These are phyloP conservation scores for Lepidocolaptes lacrymiger DNA, from an alignment of 2,797 vertebrate genomes.

Conservation along the genomic window DNA sequence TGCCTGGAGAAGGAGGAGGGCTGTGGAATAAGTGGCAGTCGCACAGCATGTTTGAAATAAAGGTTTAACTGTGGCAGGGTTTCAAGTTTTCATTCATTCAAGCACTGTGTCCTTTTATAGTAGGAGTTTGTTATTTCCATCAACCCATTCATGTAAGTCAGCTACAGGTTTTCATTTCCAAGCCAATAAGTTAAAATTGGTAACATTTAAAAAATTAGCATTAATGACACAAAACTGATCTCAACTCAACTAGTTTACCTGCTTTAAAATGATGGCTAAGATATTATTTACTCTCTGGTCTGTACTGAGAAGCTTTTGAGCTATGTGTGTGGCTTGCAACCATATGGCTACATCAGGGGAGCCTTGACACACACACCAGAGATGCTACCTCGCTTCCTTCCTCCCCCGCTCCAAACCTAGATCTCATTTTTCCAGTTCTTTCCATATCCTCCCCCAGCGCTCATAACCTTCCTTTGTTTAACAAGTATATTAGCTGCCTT, in stretches of 20 bases:
- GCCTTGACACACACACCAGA: background rate
- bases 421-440: background rate
- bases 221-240: background rate
- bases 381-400: conserved; percentile 30
- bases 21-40: background rate
- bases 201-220: background rate
- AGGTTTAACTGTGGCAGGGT: background rate
- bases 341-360: background rate
- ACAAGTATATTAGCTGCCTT: background rate
- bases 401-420: background rate
- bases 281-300: background rate
- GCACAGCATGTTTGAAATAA: background rate
- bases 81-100: conserved; percentile 23
- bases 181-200: background rate
- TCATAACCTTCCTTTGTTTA: background rate
- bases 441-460: background rate
- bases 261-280: background rate
- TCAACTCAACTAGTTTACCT: background rate
- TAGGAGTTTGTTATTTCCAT: background rate
- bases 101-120: background rate
- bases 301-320: background rate
- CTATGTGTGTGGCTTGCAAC: background rate
- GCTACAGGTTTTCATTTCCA: background rate
- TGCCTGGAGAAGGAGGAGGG: background rate
- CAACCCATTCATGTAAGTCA: background rate